These are phyloP conservation scores for Ammospiza caudacuta DNA, from an alignment of 2,113 vertebrate species.

Conservation along the genomic window DNA sequence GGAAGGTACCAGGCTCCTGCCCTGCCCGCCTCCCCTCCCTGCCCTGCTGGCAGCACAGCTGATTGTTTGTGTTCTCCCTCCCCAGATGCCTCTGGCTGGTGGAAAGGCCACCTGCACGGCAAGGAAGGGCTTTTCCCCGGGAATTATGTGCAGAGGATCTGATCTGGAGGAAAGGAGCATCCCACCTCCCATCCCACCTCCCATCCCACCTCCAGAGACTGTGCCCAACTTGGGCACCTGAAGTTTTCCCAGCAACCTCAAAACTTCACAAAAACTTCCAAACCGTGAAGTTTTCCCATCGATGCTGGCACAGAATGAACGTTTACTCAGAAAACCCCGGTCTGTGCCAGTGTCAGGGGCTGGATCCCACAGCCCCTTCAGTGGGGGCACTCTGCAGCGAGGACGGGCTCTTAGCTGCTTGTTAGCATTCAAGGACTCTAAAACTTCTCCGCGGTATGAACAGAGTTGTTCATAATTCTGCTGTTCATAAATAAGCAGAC, in stretches of 20 bases:
- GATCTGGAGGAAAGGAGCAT: constrained; percentile 14
- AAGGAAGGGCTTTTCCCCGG: constrained; percentile 94
- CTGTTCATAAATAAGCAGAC: not conserved
- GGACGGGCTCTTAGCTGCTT: not conserved
- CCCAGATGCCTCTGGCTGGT: constrained; percentile 92
- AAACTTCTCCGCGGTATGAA: accelerated
- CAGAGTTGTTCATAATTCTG: not conserved
- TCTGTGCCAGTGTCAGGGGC: no score
- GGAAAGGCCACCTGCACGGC: constrained; percentile 88
- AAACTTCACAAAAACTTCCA: not conserved
- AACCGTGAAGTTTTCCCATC: accelerated
- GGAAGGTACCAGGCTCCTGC: constrained; percentile 76
- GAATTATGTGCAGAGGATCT: constrained; percentile 97
- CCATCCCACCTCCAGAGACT: not conserved
- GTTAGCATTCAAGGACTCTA: accelerated
- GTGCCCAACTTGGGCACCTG: accelerated
- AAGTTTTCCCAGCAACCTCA: not conserved
- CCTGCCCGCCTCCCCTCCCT: not conserved
- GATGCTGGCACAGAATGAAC: accelerated
- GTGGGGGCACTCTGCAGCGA: not conserved
- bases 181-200: not conserved
- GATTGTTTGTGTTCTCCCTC: not conserved
- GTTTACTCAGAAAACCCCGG: not conserved
- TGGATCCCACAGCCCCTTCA: accelerated
- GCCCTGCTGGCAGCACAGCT: accelerated